A percentile compares a stretch with the other conserved stretches of the same genome.
These are phyloP conservation scores for Lacanobia wlatinum DNA, from an alignment of 2,888 invertebrate genomes.

Conservation along the genomic window DNA sequence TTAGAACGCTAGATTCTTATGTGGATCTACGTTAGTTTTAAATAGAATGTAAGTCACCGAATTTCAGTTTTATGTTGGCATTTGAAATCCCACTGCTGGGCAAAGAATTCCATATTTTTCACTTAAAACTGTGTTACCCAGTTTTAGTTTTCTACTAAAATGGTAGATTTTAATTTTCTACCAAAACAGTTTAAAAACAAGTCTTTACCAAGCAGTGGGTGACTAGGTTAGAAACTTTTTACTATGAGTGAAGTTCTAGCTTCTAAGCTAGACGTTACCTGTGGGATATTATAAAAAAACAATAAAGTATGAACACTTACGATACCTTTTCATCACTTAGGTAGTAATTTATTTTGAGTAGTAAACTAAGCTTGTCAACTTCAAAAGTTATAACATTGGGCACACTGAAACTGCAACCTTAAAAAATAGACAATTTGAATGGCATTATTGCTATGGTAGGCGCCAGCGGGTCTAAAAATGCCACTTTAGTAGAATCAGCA, in stretches of 20 bases:
- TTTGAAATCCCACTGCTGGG: conserved; percentile 22
- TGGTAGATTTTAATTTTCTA: not conserved
- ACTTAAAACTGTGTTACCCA: too few species aligned
- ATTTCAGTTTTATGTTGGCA: conserved; percentile 43
- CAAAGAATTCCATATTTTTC: conserved; percentile 8
- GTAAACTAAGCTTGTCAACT: conserved; percentile 39
- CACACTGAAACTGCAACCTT: conserved; percentile 12
- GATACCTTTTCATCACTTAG: conserved; percentile 40
- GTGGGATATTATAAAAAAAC: conserved; percentile 29
- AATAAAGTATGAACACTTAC: conserved; percentile 6
- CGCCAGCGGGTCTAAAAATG: too few species aligned
- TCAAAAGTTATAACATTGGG: conserved; percentile 5
- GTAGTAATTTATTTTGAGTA: conserved; percentile 61
- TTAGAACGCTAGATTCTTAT: conserved; percentile 53
- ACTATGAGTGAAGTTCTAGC: conserved; percentile 16
- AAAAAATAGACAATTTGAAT: not conserved
- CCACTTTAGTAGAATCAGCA: too few species aligned
- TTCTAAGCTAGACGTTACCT: not conserved
- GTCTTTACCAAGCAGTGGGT: conserved; percentile 16
- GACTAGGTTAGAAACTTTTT: conserved; percentile 19
- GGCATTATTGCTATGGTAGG: too few species aligned
- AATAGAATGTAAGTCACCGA: conserved; percentile 47
- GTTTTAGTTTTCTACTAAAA: not conserved
- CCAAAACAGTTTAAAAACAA: not conserved
- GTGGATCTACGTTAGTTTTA: conserved; percentile 47